phyloP scores from a whole-genome alignment of 2,888 invertebrate species.

The Formica aserva region DNA sequence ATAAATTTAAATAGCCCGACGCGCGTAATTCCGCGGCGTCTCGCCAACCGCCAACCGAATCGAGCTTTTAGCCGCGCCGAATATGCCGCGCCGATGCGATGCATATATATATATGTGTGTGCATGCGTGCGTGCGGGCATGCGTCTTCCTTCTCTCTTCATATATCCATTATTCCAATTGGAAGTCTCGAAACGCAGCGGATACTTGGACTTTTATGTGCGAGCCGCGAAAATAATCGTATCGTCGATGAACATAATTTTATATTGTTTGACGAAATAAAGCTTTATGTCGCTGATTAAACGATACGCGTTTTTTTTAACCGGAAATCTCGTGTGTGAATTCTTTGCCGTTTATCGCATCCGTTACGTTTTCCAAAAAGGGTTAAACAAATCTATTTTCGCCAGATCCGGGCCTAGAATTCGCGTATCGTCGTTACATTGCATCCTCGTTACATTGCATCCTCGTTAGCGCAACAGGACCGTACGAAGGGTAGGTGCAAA shows the following conservation, averaged over 20 bases:
- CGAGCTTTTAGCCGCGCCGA: slow-evolving; percentile 35
- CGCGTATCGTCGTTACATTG: neutral
- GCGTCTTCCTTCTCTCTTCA: neutral
- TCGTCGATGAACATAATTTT: neutral
- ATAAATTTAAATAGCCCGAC: slow-evolving; percentile 84
- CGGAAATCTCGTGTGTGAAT: neutral
- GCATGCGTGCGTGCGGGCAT: neutral
- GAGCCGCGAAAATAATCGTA: neutral
- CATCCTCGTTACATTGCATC: slow-evolving; percentile 31
- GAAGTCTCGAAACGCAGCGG: slow-evolving; percentile 31
- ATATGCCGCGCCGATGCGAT: slow-evolving; percentile 13
- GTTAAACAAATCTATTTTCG: slow-evolving; percentile 20
- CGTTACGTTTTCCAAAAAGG: neutral
- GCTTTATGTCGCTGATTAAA: neutral
- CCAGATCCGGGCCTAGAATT: neutral
- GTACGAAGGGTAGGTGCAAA: slow-evolving; percentile 74
- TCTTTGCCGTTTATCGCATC: neutral
- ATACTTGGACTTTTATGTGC: slow-evolving; percentile 54
- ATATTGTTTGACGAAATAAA: neutral
- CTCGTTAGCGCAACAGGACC: slow-evolving; percentile 69
- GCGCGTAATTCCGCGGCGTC: slow-evolving; percentile 73
- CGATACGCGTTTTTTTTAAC: neutral
- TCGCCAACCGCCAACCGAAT: slow-evolving; percentile 61
- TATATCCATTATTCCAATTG: slow-evolving; percentile 68
- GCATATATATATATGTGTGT: no score